These are phyloP conservation scores for Lycaon pictus DNA, from an alignment of 2,113 vertebrate genomes.

Conservation along the genomic window DNA sequence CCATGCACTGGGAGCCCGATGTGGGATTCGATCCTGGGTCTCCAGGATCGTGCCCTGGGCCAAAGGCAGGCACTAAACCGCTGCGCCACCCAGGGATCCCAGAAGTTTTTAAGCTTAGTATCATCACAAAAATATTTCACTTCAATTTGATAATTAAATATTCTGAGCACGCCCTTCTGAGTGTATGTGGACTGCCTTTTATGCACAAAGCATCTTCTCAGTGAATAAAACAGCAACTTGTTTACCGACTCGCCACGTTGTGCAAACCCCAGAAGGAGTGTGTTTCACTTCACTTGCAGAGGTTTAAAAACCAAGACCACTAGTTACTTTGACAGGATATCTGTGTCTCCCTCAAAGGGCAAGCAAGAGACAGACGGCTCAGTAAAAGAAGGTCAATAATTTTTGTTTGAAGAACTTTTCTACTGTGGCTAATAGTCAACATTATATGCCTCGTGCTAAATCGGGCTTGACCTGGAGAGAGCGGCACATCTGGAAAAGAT, in stretches of 20 bases:
- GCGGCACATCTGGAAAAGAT: background rate
- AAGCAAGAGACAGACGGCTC: background rate
- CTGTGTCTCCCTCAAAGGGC: background rate
- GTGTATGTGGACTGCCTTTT: fast-evolving
- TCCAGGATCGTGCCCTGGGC: no score
- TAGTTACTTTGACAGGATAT: fast-evolving
- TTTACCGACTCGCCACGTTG: fast-evolving
- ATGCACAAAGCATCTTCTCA: fast-evolving
- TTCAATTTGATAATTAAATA: fast-evolving
- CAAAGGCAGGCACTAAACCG: no score
- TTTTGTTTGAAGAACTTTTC: background rate
- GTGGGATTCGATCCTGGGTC: no score
- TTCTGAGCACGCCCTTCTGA: fast-evolving
- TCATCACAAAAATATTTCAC: fast-evolving
- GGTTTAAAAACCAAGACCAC: no score
- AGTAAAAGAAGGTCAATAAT: fast-evolving
- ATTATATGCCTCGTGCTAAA: background rate
- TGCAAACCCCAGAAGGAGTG: background rate
- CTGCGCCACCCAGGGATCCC: no score
- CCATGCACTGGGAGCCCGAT: no score
- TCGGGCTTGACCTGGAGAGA: background rate
- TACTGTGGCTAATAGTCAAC: no score
- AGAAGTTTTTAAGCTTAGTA: background rate
- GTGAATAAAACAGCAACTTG: fast-evolving
- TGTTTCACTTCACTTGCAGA: background rate